Evolutionary conservation across 2,888 invertebrate genomes (phyloP).

Genomic region (Noctua comes): DNA sequence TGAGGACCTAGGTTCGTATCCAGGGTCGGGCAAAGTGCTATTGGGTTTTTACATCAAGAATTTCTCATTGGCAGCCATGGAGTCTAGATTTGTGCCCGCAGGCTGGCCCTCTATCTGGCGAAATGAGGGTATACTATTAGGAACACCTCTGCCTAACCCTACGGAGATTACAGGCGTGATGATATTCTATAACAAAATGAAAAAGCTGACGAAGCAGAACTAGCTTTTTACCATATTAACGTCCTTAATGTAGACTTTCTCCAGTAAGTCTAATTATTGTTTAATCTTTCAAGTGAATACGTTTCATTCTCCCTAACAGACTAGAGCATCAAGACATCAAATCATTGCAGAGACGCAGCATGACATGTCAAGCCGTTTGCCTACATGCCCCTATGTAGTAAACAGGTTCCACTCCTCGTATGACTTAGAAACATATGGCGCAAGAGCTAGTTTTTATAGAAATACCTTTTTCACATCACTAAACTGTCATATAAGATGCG

Average conservation of each 20-base stretch:
- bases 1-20: no score
- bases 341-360: neutral
- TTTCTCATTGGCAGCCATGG: no score
- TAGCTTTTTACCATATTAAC: neutral
- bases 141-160: no score
- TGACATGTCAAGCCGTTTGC: slow-evolving; percentile 29
- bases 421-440: slow-evolving; percentile 28
- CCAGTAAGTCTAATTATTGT: no score
- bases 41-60: no score
- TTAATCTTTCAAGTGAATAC: neutral
- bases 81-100: no score
- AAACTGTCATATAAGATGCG: slow-evolving; percentile 50
- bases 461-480: slow-evolving; percentile 26
- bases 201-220: neutral
- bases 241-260: neutral
- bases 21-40: no score
- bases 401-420: slow-evolving; percentile 40
- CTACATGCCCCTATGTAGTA: slow-evolving; percentile 46
- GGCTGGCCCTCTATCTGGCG: no score
- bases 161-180: no score
- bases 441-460: slow-evolving; percentile 35
- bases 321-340: neutral
- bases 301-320: neutral
- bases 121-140: no score
- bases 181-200: neutral